phyloP scores from a whole-genome alignment of 2,888 invertebrate species.

The Nemoura dubitans region DNA sequence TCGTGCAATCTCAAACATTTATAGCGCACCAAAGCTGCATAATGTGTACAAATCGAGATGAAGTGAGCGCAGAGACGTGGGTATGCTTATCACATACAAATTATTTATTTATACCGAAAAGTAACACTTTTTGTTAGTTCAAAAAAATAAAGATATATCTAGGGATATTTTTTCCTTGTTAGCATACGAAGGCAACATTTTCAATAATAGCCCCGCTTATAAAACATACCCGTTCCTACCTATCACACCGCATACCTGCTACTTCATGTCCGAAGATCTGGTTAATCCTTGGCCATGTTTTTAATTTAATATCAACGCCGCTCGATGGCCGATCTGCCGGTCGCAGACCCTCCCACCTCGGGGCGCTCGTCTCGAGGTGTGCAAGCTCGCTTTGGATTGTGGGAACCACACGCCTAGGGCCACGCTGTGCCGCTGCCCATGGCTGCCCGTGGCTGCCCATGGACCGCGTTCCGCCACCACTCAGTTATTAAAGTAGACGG shows the following conservation, averaged over 20 bases:
- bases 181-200: too few species aligned
- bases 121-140: too few species aligned
- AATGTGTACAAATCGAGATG: neutral
- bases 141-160: too few species aligned
- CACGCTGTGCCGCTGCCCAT: neutral
- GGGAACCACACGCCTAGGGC: constrained; percentile 21
- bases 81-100: neutral
- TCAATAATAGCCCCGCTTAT: too few species aligned
- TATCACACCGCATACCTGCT: too few species aligned
- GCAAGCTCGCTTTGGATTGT: neutral
- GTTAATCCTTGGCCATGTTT: too few species aligned
- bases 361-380: neutral
- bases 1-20: constrained; percentile 35
- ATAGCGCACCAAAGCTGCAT: neutral
- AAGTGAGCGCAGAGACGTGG: neutral
- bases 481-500: neutral
- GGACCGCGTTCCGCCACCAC: neutral
- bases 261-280: too few species aligned
- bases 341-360: neutral
- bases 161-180: too few species aligned
- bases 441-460: neutral
- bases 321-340: neutral
- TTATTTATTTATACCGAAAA: neutral
- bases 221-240: too few species aligned
- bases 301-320: neutral